phyloP scores from a whole-genome alignment of 2,888 invertebrate genomes.

The Leptinotarsa tumamoca region DNA sequence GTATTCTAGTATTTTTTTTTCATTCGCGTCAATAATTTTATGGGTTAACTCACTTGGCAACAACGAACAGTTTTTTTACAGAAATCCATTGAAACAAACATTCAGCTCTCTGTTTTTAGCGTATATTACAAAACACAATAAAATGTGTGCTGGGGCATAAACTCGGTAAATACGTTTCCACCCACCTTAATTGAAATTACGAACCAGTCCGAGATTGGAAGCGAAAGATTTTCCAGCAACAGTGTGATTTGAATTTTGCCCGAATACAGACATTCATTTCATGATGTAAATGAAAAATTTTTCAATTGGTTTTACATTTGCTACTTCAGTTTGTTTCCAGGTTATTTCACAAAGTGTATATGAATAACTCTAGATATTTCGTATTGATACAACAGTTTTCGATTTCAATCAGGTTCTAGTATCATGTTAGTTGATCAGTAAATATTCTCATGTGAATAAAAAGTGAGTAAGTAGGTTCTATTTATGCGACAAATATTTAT shows the following conservation, averaged over 20 bases:
- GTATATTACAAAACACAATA: constrained; percentile 2
- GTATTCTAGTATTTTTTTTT: neutral
- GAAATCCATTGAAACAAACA: neutral
- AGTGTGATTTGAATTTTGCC: neutral
- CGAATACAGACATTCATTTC: neutral
- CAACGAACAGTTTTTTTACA: neutral
- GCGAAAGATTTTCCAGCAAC: constrained; percentile 6
- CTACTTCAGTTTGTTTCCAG: neutral
- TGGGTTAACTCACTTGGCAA: neutral
- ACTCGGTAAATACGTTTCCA: neutral
- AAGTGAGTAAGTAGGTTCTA: too few species aligned
- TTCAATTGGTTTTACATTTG: neutral
- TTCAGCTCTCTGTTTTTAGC: neutral
- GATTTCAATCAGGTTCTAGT: too few species aligned
- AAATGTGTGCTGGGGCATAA: neutral
- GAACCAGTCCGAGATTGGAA: constrained; percentile 2
- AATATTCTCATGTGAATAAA: too few species aligned
- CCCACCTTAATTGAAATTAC: neutral
- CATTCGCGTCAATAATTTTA: neutral
- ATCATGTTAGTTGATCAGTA: too few species aligned
- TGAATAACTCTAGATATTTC: neutral
- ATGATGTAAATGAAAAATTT: neutral
- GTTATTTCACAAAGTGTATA: neutral
- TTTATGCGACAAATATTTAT: too few species aligned
- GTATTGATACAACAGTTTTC: too few species aligned